A percentile compares a stretch with the other conserved stretches of the same genome.
These are phyloP conservation scores for Cetoscarus ocellatus DNA, from an alignment of 2,797 vertebrate species.

Conservation along the genomic window DNA sequence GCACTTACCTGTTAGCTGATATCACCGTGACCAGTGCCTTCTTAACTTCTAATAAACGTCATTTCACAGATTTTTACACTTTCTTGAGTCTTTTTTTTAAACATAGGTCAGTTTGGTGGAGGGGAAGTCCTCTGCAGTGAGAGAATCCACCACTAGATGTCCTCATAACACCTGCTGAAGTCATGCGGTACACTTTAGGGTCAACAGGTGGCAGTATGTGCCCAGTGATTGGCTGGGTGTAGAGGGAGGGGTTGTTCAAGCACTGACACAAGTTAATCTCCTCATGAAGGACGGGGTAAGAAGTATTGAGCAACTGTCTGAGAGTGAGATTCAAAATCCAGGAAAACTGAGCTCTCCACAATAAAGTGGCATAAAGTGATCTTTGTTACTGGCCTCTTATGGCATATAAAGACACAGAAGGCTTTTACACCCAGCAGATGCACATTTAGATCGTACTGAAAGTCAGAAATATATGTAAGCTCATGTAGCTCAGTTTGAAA, in stretches of 20 bases:
- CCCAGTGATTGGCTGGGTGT: neutral
- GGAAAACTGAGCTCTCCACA: neutral
- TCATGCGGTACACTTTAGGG: neutral
- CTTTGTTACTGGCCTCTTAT: too few relatives aligned
- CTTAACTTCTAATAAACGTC: conserved; percentile 57
- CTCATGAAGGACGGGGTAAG: too few relatives aligned
- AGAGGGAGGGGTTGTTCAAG: conserved; percentile 45
- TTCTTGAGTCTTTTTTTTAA: neutral
- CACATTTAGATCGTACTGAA: too few relatives aligned
- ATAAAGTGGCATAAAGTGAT: too few relatives aligned
- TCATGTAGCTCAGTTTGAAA: too few relatives aligned
- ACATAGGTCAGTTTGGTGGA: neutral
- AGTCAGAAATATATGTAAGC: too few relatives aligned
- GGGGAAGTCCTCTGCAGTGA: neutral
- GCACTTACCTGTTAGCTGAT: conserved; percentile 5
- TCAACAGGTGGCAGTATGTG: conserved; percentile 52
- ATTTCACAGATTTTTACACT: conserved; percentile 1
- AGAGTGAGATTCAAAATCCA: too few relatives aligned
- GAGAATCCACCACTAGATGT: conserved; percentile 47
- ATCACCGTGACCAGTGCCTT: conserved; percentile 62
- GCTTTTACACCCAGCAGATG: too few relatives aligned
- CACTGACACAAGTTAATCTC: conserved; percentile 26
- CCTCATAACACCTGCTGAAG: conserved; percentile 7
- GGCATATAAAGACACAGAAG: too few relatives aligned
- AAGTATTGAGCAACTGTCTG: too few relatives aligned